phyloP scores from a whole-genome alignment of 2,888 invertebrate species.

The Chaitophorus viminalis region DNA sequence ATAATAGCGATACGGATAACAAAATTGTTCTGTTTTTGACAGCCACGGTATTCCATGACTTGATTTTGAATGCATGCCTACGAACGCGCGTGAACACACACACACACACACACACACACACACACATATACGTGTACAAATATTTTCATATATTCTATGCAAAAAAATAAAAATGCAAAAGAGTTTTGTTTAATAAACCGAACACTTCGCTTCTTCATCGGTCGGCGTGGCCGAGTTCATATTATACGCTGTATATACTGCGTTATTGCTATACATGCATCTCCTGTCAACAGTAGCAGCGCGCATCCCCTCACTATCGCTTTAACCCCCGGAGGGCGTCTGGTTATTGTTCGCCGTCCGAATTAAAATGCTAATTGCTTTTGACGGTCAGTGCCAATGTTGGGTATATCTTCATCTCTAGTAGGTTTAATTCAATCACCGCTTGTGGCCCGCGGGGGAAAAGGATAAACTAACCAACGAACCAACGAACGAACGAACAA shows the following conservation, averaged over 20 bases:
- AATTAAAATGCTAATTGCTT: slow-evolving; percentile 62
- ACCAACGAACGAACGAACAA: not conserved
- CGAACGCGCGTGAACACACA: not conserved
- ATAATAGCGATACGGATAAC: slow-evolving; percentile 16
- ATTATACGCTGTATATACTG: not conserved
- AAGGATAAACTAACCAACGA: too few species aligned
- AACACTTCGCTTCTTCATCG: not conserved
- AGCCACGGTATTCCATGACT: slow-evolving; percentile 2
- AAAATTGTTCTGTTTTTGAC: slow-evolving; percentile 47
- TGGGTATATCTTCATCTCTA: slow-evolving; percentile 31
- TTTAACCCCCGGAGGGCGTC: slow-evolving; percentile 43
- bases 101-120: not conserved
- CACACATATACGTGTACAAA: not conserved
- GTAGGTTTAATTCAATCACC: slow-evolving; percentile 53
- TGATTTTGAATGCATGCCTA: slow-evolving; percentile 11
- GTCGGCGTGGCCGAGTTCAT: not conserved
- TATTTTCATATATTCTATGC: too few species aligned
- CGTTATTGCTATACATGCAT: too few species aligned
- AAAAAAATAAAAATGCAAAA: not conserved
- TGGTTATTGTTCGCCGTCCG: slow-evolving; percentile 49
- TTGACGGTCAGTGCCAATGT: slow-evolving; percentile 58
- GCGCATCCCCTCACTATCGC: not conserved
- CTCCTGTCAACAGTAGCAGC: slow-evolving; percentile 13
- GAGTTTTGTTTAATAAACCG: not conserved
- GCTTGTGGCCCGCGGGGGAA: not conserved